Conservation (phyloP, 2,113 vertebrate species). For the Nycticryphes semicollaris region DNA sequence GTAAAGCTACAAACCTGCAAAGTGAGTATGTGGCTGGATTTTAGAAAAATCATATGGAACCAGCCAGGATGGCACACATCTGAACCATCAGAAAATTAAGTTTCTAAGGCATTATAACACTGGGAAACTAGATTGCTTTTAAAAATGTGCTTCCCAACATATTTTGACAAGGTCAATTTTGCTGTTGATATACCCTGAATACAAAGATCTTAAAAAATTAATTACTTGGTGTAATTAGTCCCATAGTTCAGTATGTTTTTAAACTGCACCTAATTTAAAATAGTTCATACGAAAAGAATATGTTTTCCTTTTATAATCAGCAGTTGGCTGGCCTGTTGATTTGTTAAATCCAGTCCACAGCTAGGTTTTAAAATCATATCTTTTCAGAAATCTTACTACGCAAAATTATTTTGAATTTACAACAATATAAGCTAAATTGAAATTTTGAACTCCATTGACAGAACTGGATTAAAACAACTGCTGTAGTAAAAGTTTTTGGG, state of each 20-base stretch:
- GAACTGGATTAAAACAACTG: not conserved
- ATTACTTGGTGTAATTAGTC: not conserved
- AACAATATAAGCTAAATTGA: not conserved
- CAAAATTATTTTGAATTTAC: not conserved
- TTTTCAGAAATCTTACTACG: not conserved
- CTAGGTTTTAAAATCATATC: not conserved
- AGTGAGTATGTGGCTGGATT: not conserved
- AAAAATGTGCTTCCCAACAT: not conserved
- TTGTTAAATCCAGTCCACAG: not conserved
- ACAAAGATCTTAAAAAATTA: not conserved
- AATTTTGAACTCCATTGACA: not conserved
- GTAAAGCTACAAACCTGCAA: not conserved
- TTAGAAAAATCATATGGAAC: not conserved
- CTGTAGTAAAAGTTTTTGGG: not conserved
- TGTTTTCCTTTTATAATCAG: not conserved
- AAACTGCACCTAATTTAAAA: not conserved
- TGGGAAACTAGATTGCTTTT: not conserved
- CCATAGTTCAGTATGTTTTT: not conserved
- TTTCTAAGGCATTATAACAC: not conserved
- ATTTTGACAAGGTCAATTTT: not conserved
- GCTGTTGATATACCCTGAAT: not conserved
- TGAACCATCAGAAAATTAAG: not conserved
- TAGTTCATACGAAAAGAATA: not conserved
- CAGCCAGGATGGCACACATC: not conserved
- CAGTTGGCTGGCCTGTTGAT: not conserved